phyloP scores from a whole-genome alignment of 2,888 invertebrate genomes.

The Torymus auratus region DNA sequence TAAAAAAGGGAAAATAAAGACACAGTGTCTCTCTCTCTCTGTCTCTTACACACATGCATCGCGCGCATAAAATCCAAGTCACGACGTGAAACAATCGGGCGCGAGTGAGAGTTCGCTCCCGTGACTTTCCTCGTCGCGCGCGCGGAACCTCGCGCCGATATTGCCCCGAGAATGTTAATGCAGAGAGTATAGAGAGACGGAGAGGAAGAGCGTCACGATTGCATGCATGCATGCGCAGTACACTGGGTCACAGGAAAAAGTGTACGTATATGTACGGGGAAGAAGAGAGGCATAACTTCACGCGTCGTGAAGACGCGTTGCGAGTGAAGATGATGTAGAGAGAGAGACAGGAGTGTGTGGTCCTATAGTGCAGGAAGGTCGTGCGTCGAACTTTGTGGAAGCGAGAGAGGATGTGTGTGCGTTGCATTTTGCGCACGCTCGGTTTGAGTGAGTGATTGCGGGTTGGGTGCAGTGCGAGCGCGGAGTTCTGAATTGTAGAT shows the following conservation, averaged over 20 bases:
- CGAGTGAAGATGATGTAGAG: background rate
- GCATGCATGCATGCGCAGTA: background rate
- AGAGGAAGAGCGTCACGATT: background rate
- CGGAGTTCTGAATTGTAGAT: too few relatives aligned
- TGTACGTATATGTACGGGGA: too few relatives aligned
- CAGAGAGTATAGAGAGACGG: background rate
- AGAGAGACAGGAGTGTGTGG: background rate
- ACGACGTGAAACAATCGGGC: constrained; percentile 33
- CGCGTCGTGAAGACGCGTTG: background rate
- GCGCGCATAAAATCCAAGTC: constrained; percentile 16
- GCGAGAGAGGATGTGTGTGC: background rate
- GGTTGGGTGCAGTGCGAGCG: too few relatives aligned
- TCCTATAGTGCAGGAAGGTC: constrained; percentile 21
- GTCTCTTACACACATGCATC: too few relatives aligned
- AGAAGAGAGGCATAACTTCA: constrained; percentile 2
- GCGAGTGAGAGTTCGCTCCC: constrained; percentile 27
- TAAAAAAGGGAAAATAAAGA: background rate
- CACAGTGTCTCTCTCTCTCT: too few relatives aligned
- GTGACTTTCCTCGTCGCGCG: constrained; percentile 32
- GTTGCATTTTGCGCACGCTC: too few relatives aligned
- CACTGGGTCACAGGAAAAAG: constrained; percentile 12
- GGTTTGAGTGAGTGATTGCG: too few relatives aligned
- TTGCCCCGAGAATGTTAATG: constrained; percentile 18
- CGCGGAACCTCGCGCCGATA: constrained; percentile 33
- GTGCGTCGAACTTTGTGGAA: constrained; percentile 25